Percentiles rank a stretch among this genome's conserved stretches.
Evolutionary conservation across 2,113 vertebrate genomes (phyloP).

Genomic region (Sylvia atricapilla): DNA sequence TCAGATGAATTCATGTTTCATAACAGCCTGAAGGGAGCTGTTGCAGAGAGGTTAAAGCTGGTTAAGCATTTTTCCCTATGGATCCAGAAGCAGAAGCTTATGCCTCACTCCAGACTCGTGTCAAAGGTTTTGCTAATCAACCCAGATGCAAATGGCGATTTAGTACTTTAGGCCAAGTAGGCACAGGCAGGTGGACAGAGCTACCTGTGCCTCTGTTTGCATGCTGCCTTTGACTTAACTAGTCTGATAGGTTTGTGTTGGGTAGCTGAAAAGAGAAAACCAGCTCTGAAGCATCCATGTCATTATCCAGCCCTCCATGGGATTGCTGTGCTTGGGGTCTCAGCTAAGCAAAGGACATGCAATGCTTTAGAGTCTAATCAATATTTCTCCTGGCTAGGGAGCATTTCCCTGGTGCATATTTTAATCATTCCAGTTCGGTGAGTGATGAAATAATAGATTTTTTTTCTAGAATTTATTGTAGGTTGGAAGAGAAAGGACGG

Average conservation of each 20-base stretch:
- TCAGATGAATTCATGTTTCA: constrained; percentile 67
- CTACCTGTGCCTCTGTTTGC: neutral
- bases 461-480: constrained; percentile 27
- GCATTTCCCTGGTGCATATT: neutral
- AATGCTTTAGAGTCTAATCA: neutral
- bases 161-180: neutral
- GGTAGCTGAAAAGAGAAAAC: neutral
- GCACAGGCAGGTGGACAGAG: neutral
- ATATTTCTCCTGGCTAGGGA: neutral
- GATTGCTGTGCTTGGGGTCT: neutral
- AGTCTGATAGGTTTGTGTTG: neutral
- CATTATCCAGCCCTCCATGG: neutral
- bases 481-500: neutral
- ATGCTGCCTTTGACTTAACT: neutral
- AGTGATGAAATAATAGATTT: constrained; percentile 22
- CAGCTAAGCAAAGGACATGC: neutral
- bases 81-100: constrained; percentile 6
- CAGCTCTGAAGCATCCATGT: neutral
- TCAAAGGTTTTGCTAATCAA: constrained; percentile 11
- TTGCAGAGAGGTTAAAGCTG: constrained; percentile 52
- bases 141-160: neutral
- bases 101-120: neutral
- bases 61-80: constrained; percentile 36
- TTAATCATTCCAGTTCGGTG: neutral
- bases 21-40: constrained; percentile 47